These are phyloP conservation scores for Aphaenogaster ashmeadi DNA, from an alignment of 1,140 invertebrate species.

Conservation along the genomic window DNA sequence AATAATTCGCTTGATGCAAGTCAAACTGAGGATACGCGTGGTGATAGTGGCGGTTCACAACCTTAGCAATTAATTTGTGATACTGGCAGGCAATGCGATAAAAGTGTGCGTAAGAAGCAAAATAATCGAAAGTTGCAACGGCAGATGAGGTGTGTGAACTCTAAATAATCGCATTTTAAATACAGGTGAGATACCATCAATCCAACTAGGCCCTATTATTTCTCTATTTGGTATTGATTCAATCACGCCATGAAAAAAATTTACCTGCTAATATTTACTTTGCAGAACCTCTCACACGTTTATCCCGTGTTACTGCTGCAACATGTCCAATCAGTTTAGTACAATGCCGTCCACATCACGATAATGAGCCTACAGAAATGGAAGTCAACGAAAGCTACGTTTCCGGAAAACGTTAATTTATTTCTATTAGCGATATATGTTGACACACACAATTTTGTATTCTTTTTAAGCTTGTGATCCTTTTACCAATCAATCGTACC, in stretches of 20 bases:
- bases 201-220: not conserved
- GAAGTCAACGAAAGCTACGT: conserved; percentile 61
- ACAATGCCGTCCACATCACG: conserved; percentile 84
- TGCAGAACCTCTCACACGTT: conserved; percentile 61
- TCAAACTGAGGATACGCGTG: conserved; percentile 73
- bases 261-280: not conserved
- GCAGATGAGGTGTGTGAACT: conserved; percentile 69
- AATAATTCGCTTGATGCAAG: conserved; percentile 74
- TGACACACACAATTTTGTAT: not conserved
- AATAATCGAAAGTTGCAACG: conserved; percentile 67
- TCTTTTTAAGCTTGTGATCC: conserved; percentile 39
- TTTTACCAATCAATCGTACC: not conserved
- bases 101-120: conserved; percentile 60
- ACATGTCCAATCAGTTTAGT: conserved; percentile 82
- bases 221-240: not conserved
- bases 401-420: conserved; percentile 50
- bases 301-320: conserved; percentile 78
- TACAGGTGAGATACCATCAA: conserved; percentile 19
- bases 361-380: conserved; percentile 77
- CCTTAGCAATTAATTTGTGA: conserved; percentile 77
- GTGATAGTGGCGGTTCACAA: conserved; percentile 72
- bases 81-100: conserved; percentile 57
- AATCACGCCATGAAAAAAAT: not conserved
- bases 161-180: conserved; percentile 38
- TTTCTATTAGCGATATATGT: conserved; percentile 19